These are phyloP conservation scores for Lucilia sericata DNA, from an alignment of 1,140 invertebrate species.

Conservation along the genomic window DNA sequence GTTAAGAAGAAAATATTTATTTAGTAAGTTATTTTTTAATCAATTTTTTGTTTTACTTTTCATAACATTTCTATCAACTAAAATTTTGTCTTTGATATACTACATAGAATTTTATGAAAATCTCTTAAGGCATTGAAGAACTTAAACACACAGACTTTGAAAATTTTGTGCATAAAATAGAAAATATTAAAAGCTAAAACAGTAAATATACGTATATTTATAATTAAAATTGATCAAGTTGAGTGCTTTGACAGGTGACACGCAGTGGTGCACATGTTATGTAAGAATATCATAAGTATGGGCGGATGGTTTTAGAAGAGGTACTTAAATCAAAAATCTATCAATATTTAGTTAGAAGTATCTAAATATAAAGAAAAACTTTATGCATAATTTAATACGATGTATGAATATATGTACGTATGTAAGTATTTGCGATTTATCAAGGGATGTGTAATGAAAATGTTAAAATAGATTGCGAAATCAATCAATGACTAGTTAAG, in stretches of 20 bases:
- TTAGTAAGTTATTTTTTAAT: too few species aligned
- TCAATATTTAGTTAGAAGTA: neutral
- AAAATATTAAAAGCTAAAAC: too few species aligned
- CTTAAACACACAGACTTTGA: neutral
- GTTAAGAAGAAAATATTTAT: too few species aligned
- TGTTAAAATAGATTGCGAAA: neutral
- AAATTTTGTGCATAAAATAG: too few species aligned
- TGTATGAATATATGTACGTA: too few species aligned
- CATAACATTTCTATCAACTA: neutral
- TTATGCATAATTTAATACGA: neutral
- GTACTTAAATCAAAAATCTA: too few species aligned
- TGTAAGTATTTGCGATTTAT: too few species aligned
- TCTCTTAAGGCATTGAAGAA: neutral
- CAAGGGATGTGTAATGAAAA: neutral
- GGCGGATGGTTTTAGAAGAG: too few species aligned
- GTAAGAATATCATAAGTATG: too few species aligned
- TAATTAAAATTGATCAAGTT: slow-evolving; percentile 17
- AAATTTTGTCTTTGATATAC: neutral
- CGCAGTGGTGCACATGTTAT: neutral
- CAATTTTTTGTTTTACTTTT: too few species aligned
- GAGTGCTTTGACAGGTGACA: neutral
- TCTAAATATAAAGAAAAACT: neutral
- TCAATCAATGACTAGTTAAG: neutral
- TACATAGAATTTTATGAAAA: neutral
- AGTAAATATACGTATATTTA: neutral